These are phyloP conservation scores for Apamea crenata DNA, from an alignment of 2,888 invertebrate genomes.

Conservation along the genomic window DNA sequence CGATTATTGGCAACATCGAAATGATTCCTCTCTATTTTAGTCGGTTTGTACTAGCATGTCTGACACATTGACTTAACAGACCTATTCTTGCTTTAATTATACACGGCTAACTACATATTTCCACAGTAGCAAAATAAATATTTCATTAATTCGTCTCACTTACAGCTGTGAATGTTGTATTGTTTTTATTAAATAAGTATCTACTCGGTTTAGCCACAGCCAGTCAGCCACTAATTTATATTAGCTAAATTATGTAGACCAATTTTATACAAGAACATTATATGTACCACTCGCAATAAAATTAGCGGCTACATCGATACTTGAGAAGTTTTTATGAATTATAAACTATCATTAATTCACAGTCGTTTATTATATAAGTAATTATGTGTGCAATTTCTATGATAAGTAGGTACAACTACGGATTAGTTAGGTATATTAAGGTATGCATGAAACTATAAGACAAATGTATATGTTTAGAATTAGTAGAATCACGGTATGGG, in stretches of 20 bases:
- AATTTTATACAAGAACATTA: conserved; percentile 34
- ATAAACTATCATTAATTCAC: conserved; percentile 40
- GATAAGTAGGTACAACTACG: conserved; percentile 37
- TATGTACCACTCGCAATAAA: conserved; percentile 43
- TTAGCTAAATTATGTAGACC: conserved; percentile 21
- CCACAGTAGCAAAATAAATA: conserved; percentile 68
- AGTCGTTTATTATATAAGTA: conserved; percentile 29
- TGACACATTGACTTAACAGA: conserved; percentile 31
- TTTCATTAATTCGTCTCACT: conserved; percentile 57
- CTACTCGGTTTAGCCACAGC: conserved; percentile 52
- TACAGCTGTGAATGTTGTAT: conserved; percentile 52
- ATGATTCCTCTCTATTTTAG: conserved; percentile 23
- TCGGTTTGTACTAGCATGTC: conserved; percentile 53
- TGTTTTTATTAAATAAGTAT: conserved; percentile 29
- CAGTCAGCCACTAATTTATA: conserved; percentile 43
- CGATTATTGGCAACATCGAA: conserved; percentile 32
- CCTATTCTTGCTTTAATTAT: conserved; percentile 42
- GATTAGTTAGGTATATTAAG: conserved; percentile 16
- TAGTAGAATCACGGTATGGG: conserved; percentile 60
- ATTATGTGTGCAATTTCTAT: conserved; percentile 26
- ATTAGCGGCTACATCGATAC: conserved; percentile 27
- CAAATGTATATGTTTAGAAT: conserved; percentile 61
- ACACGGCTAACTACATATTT: conserved; percentile 41
- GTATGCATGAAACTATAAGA: conserved; percentile 56
- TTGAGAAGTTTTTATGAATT: conserved; percentile 22